phyloP scores from a whole-genome alignment of 2,888 invertebrate species.

The Meta bourneti region DNA sequence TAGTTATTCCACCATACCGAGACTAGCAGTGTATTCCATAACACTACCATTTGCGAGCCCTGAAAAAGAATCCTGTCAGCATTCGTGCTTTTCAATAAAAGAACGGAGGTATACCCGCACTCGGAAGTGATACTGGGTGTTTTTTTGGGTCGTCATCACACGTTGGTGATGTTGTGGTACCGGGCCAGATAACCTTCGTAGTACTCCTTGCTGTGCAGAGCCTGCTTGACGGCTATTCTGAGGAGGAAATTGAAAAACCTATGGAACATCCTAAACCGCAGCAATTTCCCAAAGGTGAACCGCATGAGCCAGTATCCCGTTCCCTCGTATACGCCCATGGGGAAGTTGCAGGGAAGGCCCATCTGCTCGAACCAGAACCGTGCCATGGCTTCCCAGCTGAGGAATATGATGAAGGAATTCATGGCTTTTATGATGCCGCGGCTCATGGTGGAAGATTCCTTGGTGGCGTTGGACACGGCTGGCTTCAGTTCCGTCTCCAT shows the following conservation, averaged over 20 bases:
- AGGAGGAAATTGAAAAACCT: conserved; percentile 74
- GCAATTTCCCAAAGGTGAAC: conserved; percentile 68
- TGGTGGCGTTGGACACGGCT: conserved; percentile 51
- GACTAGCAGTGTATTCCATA: conserved; percentile 52
- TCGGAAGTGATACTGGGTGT: not conserved
- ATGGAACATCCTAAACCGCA: conserved; percentile 58
- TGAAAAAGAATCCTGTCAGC: not conserved
- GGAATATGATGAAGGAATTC: conserved; percentile 74
- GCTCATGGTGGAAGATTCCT: conserved; percentile 75
- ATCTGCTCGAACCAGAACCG: conserved; percentile 76
- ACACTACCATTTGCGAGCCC: conserved; percentile 31
- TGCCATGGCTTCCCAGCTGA: conserved; percentile 77
- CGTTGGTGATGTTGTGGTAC: conserved; percentile 51
- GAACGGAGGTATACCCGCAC: no score
- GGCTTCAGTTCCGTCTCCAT: conserved; percentile 74
- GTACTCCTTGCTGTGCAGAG: conserved; percentile 64
- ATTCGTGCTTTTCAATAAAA: not conserved
- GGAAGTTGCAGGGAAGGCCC: conserved; percentile 65
- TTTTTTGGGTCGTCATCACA: conserved; percentile 7
- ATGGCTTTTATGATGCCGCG: conserved; percentile 75
- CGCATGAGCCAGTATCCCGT: conserved; percentile 75
- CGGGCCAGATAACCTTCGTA: conserved; percentile 67
- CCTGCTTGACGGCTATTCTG: conserved; percentile 66
- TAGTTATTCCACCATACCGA: conserved; percentile 4
- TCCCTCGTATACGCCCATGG: conserved; percentile 56